These are phyloP conservation scores for Esox lucius DNA, from an alignment of 2,797 vertebrate genomes.

Conservation along the genomic window DNA sequence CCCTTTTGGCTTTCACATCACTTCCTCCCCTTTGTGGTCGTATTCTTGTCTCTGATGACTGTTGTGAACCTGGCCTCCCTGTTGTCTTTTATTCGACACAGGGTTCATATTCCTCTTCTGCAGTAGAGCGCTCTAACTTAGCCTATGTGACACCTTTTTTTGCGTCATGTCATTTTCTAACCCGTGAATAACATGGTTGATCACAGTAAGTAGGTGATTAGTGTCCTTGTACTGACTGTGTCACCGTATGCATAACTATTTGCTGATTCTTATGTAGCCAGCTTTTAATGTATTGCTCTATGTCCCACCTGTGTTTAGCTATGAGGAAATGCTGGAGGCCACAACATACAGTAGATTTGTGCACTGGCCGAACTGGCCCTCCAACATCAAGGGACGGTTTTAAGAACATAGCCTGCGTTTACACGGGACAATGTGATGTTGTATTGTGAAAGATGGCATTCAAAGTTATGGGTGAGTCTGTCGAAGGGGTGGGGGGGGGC, in stretches of 20 bases:
- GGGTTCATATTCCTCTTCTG: conserved; percentile 37
- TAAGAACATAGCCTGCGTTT: no score
- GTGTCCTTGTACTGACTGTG: conserved; percentile 26
- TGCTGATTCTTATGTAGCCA: conserved; percentile 36
- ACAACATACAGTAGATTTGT: conserved; percentile 14
- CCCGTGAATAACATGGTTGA: background rate
- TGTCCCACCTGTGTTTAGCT: conserved; percentile 21
- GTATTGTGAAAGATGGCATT: no score
- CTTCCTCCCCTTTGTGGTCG: conserved; percentile 52
- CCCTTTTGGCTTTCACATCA: conserved; percentile 12
- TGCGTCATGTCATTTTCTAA: background rate
- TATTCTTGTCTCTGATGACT: conserved; percentile 36
- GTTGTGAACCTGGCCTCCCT: conserved; percentile 28
- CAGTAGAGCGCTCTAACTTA: background rate
- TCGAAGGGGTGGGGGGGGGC: background rate
- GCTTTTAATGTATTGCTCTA: conserved; percentile 6
- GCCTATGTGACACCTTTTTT: no score
- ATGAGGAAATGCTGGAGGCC: conserved; percentile 18
- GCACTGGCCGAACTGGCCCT: no score
- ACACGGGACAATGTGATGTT: no score
- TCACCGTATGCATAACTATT: conserved; percentile 33
- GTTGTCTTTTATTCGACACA: conserved; percentile 27
- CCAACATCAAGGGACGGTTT: no score
- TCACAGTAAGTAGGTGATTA: background rate
- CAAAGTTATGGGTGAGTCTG: no score